Conservation (phyloP, 2,888 invertebrate genomes). For the Aproaerema taeniolella region DNA sequence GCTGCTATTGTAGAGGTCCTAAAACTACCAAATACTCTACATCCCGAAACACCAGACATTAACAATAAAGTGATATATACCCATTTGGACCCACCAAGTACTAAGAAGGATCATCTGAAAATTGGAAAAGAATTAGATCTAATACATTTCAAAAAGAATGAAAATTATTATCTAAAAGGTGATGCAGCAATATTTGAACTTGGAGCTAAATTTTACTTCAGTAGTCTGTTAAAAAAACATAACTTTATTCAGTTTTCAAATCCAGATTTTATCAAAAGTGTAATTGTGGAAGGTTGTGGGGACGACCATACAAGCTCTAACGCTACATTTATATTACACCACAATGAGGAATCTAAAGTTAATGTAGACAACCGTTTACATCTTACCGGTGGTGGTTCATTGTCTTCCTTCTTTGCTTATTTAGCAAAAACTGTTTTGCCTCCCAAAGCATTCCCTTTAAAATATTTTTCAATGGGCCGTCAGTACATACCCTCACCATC, state of each 20-base stretch:
- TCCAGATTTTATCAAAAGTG: slow-evolving; percentile 86
- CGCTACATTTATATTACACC: slow-evolving; percentile 78
- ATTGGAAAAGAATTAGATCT: slow-evolving; percentile 72
- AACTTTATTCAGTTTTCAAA: slow-evolving; percentile 83
- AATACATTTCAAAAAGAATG: slow-evolving; percentile 77
- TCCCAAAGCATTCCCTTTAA: slow-evolving; percentile 80
- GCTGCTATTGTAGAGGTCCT: slow-evolving; percentile 80
- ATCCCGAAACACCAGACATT: slow-evolving; percentile 77
- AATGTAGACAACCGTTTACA: slow-evolving; percentile 80
- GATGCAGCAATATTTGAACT: slow-evolving; percentile 86
- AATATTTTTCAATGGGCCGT: slow-evolving; percentile 83
- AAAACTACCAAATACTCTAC: slow-evolving; percentile 83
- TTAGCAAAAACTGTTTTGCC: slow-evolving; percentile 82
- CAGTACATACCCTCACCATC: slow-evolving; percentile 76
- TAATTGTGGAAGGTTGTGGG: slow-evolving; percentile 86
- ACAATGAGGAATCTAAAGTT: slow-evolving; percentile 72
- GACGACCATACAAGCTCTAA: slow-evolving; percentile 72
- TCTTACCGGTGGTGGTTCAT: slow-evolving; percentile 85
- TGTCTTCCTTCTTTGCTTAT: slow-evolving; percentile 85
- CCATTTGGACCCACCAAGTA: slow-evolving; percentile 37
- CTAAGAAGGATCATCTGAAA: slow-evolving; percentile 69
- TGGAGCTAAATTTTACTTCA: slow-evolving; percentile 73
- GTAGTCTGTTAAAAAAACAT: slow-evolving; percentile 49
- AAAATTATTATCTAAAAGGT: slow-evolving; percentile 79
- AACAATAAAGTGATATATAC: slow-evolving; percentile 45